Evolutionary conservation across 2,113 vertebrate species (phyloP).

Genomic region (Tichodroma muraria): DNA sequence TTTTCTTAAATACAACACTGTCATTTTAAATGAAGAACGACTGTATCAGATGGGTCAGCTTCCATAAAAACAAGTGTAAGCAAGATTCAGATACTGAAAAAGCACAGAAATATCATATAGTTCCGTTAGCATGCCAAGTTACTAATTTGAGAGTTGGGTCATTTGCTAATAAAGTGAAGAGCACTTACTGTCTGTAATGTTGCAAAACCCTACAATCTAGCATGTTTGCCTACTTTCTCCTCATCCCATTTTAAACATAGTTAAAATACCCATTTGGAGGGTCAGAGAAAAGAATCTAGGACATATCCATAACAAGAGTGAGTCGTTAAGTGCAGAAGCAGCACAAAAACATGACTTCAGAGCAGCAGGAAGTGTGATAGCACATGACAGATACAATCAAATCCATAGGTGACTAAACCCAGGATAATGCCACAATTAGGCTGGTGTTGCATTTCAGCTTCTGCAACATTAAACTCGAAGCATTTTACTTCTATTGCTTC

Average conservation of each 20-base stretch:
- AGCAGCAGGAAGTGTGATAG: background rate
- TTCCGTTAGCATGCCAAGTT: background rate
- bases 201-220: background rate
- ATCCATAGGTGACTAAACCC: background rate
- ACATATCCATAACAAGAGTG: background rate
- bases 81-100: background rate
- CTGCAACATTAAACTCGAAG: background rate
- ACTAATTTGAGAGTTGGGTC: background rate
- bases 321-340: background rate
- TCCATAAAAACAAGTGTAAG: background rate
- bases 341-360: background rate
- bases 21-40: background rate
- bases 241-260: background rate
- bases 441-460: background rate
- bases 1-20: background rate
- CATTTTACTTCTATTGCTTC: background rate
- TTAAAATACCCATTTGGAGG: background rate
- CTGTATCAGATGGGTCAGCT: background rate
- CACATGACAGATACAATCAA: background rate
- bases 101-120: background rate
- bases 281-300: conserved; percentile 37
- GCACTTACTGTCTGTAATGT: background rate
- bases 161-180: background rate
- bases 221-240: background rate
- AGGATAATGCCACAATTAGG: background rate